A percentile compares a stretch with the other conserved stretches of the same genome.
Conservation (phyloP, 1,140 invertebrate species). For the Centruroides sculpturatus region DNA sequence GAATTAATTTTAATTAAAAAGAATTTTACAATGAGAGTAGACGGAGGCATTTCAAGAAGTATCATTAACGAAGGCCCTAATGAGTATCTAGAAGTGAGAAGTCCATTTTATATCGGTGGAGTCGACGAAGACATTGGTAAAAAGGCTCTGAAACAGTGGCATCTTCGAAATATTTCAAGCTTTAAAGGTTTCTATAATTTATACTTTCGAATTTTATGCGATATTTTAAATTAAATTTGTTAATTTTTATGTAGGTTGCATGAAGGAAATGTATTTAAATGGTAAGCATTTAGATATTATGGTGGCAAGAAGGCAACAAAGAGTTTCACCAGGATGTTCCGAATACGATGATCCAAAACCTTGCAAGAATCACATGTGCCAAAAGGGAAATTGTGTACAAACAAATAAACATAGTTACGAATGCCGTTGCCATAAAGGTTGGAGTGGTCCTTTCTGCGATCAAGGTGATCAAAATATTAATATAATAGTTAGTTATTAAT, state of each 20-base stretch:
- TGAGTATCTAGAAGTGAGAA: conserved; percentile 60
- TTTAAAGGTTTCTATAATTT: conserved; percentile 57
- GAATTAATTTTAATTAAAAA: conserved; percentile 81
- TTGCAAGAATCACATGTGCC: conserved; percentile 68
- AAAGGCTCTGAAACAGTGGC: conserved; percentile 76
- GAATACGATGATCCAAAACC: conserved; percentile 38
- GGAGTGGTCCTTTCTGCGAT: conserved; percentile 79
- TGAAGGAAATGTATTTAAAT: conserved; percentile 86
- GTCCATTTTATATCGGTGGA: conserved; percentile 85
- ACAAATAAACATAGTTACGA: conserved; percentile 42
- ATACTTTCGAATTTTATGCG: not conserved
- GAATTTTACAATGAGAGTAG: conserved; percentile 83
- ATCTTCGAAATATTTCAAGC: conserved; percentile 78
- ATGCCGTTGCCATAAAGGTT: conserved; percentile 75
- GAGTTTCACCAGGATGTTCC: conserved; percentile 41
- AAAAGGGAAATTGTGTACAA: conserved; percentile 68
- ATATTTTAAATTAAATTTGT: not conserved
- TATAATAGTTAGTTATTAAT: too few relatives aligned
- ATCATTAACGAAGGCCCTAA: conserved; percentile 86
- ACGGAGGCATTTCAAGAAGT: conserved; percentile 65
- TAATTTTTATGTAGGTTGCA: conserved; percentile 52
- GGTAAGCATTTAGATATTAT: conserved; percentile 82
- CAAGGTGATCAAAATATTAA: conserved; percentile 42
- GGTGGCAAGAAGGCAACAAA: conserved; percentile 59
- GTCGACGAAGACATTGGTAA: conserved; percentile 62